Evolutionary conservation across 2,797 vertebrate genomes (phyloP), one percentile per base, ranked within the genome.

Genomic region (Sebastes ruberrimus): DNA sequence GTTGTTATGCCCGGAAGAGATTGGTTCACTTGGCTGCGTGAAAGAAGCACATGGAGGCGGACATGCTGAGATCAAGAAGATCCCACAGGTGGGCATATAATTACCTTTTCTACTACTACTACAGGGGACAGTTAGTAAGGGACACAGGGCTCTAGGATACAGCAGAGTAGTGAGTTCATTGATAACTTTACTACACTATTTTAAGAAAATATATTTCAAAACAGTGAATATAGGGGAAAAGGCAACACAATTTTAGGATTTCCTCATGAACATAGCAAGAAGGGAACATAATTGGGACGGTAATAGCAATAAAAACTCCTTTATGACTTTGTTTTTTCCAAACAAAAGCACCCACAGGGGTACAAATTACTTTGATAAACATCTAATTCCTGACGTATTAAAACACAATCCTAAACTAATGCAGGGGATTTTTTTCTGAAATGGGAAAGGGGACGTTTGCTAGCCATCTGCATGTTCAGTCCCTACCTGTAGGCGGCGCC

Each of bases 401-500:
- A 32, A 35, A 20, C 7, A 77, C 1, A 63, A 33, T 5, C 4
- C 5, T 49, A 13, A 35, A 27, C 28, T 49, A 70, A 66, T 28
- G 28, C 28, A 57, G 16, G 18, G 6, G 25, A 55, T 6, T 46
- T 10, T 2, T 27, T 49, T 33, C n/a, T 35, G 33, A 55, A 18
- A 33, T 10, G 11, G 6, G 2, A 75, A 75, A 6, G 13, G 2
- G 4, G 2, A 2, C 2, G 4, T 18, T 42, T 11, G 20, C 23
- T 7, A 4, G 1, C 28, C 13, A 18, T 59, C 10, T 69, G 74
- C 23, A 23, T 20, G 56, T 80, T 32, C 42, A 23, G 18, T 28
- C 8, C 92, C 84, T 92, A 99, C 98, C 98, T 99, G 97, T 99
- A 99, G 78, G 97, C 92, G 81, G 97, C 97, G 76, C 98, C 98